These are phyloP conservation scores for Myripristis murdjan DNA, from an alignment of 2,797 vertebrate species.

Conservation along the genomic window DNA sequence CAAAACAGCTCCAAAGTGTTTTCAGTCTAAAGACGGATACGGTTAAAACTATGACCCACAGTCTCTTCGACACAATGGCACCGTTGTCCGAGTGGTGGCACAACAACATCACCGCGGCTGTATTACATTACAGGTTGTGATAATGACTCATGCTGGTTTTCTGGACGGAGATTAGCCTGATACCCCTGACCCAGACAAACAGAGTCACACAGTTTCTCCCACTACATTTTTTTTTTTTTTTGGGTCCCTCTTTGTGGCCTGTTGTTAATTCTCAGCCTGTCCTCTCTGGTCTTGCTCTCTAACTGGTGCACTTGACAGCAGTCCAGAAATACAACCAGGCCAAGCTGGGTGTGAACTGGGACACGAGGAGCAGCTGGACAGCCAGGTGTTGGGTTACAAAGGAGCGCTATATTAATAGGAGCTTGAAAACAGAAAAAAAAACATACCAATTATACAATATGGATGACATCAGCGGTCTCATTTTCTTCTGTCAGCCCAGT, in stretches of 20 bases:
- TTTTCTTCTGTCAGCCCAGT: neutral
- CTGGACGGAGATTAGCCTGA: neutral
- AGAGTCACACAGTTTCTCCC: neutral
- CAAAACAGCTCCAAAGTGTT: no score
- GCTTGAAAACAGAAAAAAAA: conserved; percentile 59
- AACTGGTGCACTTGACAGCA: conserved; percentile 48
- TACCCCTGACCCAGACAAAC: neutral
- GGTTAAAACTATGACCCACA: no score
- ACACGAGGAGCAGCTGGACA: conserved; percentile 60
- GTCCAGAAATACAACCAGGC: conserved; percentile 72
- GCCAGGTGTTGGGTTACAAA: conserved; percentile 70
- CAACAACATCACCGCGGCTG: neutral
- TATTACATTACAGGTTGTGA: no score
- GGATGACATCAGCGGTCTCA: conserved; percentile 36
- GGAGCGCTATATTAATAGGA: conserved; percentile 72
- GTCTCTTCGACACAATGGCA: neutral
- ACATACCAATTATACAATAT: conserved; percentile 18
- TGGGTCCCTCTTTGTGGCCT: neutral
- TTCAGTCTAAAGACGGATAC: no score
- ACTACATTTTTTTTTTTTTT: neutral
- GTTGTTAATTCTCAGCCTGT: conserved; percentile 43
- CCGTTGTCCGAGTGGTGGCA: neutral
- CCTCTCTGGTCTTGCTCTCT: conserved; percentile 33
- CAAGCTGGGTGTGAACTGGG: conserved; percentile 55
- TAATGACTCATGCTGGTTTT: neutral